Base-by-base conservation (phyloP, 2,797 vertebrate genomes). In the Mallotus villosus region DNA sequence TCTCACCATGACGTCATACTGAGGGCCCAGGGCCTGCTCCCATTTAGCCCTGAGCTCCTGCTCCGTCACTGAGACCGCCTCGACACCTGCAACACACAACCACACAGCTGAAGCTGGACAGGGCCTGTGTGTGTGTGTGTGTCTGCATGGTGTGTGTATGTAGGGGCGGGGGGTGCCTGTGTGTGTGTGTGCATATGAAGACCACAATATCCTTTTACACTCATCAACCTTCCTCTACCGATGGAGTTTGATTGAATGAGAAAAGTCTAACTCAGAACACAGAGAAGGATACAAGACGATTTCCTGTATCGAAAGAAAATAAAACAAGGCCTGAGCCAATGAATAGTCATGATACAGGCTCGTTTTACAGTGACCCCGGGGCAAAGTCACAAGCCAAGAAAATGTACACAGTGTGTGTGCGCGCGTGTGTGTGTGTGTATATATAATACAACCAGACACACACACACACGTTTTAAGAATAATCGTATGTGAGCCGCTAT, bases 1-100 rank as follows among this genome's bases (percentile, higher is more conserved):
- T 87, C 95, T 92, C 93, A 98, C 97, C 96, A 97, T 91, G 86
- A 99, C 96, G 86, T 94, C 85, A 16, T 97, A 98, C 78, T 94
- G 92, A 11, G 95, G 94, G 71, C 97, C 97, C 80, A 99, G 88
- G 24, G 95, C 89, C 67, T 92, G 93, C 84, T 95, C 93, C 97
- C 97, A 98, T 80, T 95, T 98, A 78, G 90, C 92, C 81, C 94
- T 95, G 71, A 96, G 89, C 63, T 94, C 89, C 72, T 81, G 87
- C 73, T 88, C 84, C 57, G 90, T 83, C 80, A 83, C 66, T 81
- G 75, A 80, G 60, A 79, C 70, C 1, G 67, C 73, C 24, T 84
- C 85, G 69, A 81, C 81, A 76, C 87, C 94, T 95, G 87, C 81
- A 91, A 57, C 59, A 72, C 73, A 49, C 64, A 29, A 60, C n/a